Base-by-base conservation (phyloP, 2,113 vertebrate species). In the Syngnathus scovelli region DNA sequence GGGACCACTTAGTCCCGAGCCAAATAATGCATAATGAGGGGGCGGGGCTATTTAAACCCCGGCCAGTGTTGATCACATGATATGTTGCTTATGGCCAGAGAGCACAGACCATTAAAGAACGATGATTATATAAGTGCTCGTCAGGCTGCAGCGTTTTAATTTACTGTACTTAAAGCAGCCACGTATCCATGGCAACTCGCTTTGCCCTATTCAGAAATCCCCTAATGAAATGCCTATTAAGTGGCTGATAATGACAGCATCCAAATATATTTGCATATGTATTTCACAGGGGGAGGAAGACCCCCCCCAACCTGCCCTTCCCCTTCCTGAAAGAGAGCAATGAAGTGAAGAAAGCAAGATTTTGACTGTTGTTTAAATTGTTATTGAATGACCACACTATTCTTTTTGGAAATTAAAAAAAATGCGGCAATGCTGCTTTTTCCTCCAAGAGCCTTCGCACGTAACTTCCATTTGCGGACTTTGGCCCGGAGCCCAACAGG, bases 141-240 rank as follows among this genome's bases (percentile, higher is more conserved):
- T 72, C 83, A 87, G 86, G 84, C 84, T 85, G 85, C 79, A 86
- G 80, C 81, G 75, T 88, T 85, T 86, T 86, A 89, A 91, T 89
- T 85, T 84, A 88, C 88, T 88, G 84, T 86, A 89, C 88, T 89
- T 62, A 90, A 89, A 89, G 87, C 80, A 74, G 81, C 52, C n/a
- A 78, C 73, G 90, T 92, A 90, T 90, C 91, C 90, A 92, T 91
- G 90, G 90, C 86, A 92, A 92, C 90, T 78, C 89, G 81, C 79
- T 81, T 72, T 81, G 82, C 68, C 79, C 86, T 44, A 85, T 85
- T 87, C 81, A 84, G 81, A 83, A 80, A 83, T 82, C 80, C 85
- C 85, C 86, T 90, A 89, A 91, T 92, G 89, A 90, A 92, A 89
- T 89, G 85, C 86, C 82, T 90, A 90, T 90, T 92, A 92, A 91